Conservation (phyloP, 2,797 vertebrate species). For the Characodon lateralis region DNA sequence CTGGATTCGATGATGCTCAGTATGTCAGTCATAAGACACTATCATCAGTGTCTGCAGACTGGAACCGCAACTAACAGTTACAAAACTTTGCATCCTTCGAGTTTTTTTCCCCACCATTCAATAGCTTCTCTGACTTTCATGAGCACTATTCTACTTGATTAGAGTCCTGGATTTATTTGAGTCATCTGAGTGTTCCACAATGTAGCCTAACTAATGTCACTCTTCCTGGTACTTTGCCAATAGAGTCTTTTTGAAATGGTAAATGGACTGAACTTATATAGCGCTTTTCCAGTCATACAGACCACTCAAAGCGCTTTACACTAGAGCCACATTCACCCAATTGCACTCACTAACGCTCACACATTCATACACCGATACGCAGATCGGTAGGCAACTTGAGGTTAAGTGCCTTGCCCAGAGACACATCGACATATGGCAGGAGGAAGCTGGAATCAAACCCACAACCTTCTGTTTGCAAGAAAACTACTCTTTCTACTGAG, state of each 20-base stretch:
- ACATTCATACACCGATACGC: too few species aligned
- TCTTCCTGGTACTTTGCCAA: background rate
- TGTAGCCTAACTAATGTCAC: background rate
- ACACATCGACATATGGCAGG: too few species aligned
- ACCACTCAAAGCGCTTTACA: too few species aligned
- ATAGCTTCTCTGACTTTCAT: background rate
- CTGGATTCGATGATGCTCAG: conserved; percentile 23
- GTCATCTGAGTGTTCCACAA: background rate
- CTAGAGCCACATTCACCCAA: too few species aligned
- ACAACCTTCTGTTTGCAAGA: too few species aligned
- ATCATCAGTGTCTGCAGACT: conserved; percentile 8
- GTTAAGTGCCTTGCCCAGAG: too few species aligned
- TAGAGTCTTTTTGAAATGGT: background rate
- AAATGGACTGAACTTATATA: too few species aligned
- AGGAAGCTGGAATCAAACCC: too few species aligned
- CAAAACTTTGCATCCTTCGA: conserved; percentile 9
- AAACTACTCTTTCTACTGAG: too few species aligned
- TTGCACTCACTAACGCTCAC: too few species aligned
- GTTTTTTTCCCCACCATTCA: background rate
- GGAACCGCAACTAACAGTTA: conserved; percentile 33
- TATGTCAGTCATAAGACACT: conserved; percentile 25
- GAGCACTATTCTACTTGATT: background rate
- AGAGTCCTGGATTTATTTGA: background rate
- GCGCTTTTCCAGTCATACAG: too few species aligned
- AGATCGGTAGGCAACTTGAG: too few species aligned